Evolutionary conservation across 92 coral and sea anemone species (phyloP), one percentile per base, ranked within the genome.

Genomic region (Porites rus): DNA sequence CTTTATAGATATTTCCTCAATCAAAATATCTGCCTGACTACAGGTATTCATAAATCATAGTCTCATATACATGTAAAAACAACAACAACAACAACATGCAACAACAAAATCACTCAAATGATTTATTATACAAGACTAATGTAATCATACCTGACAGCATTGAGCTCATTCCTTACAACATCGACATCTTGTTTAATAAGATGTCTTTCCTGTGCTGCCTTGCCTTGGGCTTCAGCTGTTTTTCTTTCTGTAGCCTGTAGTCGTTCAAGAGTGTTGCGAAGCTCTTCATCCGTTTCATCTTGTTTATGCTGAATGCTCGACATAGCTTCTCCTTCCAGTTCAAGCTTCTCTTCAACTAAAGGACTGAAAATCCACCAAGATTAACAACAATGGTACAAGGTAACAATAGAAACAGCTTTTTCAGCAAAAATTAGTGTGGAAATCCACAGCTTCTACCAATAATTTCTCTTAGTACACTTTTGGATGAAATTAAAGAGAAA

Each of bases 321-420:
- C 97, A 97, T 97, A n/a, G 99, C 99, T 62, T 93, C 95, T 8
- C 96, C 97, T 77, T 97, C 99, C 25, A 97, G 77, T 50, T 95
- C 99, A n/a, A 97, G 96, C 81, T 97, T 97, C 75, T 97, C 99
- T 62, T 95, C 97, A 71, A 97, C 99, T 21, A 97, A 90, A 8
- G 99, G 99, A 93, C 99, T 97, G 69, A 0, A 88, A 51, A 46
- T 59, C 31, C 38, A n/a, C 7, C 68, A 21, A 18, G 24, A 78
- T 17, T 11, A 18, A 54, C 22, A 2, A 56, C 11, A 56, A 14
- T 56, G 13, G 5, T 10, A 56, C 13, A 12, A 56, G 61, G 61
- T 56, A 6, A 38, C 46, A 38, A 38, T 38, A 38, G 46, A 38
- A 38, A 38, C 46, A 38, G 46, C 46, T 38, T 38, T 38, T 38